Conservation (phyloP, 2,888 invertebrate species). For the Chrysodeixis includens region DNA sequence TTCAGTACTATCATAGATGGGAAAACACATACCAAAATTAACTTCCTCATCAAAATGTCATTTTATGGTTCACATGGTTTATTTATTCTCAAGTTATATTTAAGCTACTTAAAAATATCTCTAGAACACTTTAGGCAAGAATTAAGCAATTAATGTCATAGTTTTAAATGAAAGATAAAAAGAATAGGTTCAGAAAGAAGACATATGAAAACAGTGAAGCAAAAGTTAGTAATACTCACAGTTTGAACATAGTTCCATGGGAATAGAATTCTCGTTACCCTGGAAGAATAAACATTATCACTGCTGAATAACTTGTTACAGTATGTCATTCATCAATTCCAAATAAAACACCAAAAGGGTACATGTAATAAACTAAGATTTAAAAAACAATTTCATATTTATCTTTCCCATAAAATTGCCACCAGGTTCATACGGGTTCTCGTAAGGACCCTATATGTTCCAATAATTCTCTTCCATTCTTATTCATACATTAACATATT, state of each 20-base stretch:
- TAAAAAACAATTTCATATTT: background rate
- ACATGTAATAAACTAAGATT: too few relatives aligned
- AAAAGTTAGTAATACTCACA: constrained; percentile 91
- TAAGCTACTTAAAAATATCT: constrained; percentile 67
- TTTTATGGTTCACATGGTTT: constrained; percentile 33
- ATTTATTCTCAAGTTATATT: constrained; percentile 45
- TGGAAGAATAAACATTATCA: constrained; percentile 82
- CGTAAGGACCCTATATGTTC: constrained; percentile 11
- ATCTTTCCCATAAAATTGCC: background rate
- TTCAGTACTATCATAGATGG: constrained; percentile 42
- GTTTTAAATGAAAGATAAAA: constrained; percentile 63
- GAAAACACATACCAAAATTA: constrained; percentile 35
- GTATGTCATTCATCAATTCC: background rate
- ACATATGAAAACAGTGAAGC: constrained; percentile 35
- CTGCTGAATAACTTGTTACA: constrained; percentile 27
- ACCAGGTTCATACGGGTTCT: constrained; percentile 27
- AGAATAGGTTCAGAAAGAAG: constrained; percentile 56
- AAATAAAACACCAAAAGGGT: background rate
- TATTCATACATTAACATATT: constrained; percentile 9
- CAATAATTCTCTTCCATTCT: constrained; percentile 15
- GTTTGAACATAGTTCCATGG: constrained; percentile 99
- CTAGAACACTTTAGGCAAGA: constrained; percentile 70
- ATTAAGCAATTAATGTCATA: constrained; percentile 67
- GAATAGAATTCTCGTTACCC: constrained; percentile 98
- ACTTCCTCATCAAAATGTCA: constrained; percentile 29